A percentile compares a stretch with the other conserved stretches of the same genome.
phyloP scores from a whole-genome alignment of 2,797 vertebrate species.

The Myotis findleyi region DNA sequence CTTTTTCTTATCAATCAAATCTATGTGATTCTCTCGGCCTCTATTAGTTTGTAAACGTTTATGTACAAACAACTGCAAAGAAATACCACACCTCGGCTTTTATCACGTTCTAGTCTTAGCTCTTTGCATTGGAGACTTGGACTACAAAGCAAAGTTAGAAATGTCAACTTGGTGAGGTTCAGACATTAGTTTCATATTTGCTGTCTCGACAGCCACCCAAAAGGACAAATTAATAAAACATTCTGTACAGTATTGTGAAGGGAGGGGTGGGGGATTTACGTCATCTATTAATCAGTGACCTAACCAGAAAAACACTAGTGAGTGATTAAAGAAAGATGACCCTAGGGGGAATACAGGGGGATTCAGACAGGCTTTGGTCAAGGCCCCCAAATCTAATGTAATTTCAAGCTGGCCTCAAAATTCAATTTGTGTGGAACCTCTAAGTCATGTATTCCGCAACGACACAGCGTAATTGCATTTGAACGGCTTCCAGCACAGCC shows the following conservation, averaged over 20 bases:
- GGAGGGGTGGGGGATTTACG: background rate
- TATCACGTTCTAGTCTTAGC: background rate
- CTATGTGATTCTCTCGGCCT: background rate
- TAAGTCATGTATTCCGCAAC: constrained; percentile 72
- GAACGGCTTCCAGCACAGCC: constrained; percentile 66
- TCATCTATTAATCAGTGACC: constrained; percentile 79
- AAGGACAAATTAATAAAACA: constrained; percentile 73
- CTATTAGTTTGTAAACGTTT: background rate
- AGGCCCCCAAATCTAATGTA: constrained; percentile 79
- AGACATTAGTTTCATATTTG: constrained; percentile 73
- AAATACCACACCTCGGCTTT: background rate
- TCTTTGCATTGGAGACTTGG: constrained; percentile 28
- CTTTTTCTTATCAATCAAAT: constrained; percentile 28
- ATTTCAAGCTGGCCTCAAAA: constrained; percentile 82
- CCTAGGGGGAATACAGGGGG: constrained; percentile 51
- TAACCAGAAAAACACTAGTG: constrained; percentile 75
- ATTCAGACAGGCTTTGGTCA: constrained; percentile 75
- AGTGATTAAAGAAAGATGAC: constrained; percentile 79
- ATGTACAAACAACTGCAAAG: constrained; percentile 40
- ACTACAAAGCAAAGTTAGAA: constrained; percentile 39
- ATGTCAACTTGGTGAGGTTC: constrained; percentile 46
- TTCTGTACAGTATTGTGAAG: constrained; percentile 41
- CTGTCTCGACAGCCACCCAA: constrained; percentile 60
- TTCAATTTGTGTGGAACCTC: constrained; percentile 79
- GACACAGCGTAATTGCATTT: constrained; percentile 70